Evolutionary conservation across 2,888 invertebrate genomes (phyloP), one percentile per base, ranked within the genome.

Genomic region (Dyspetes luteomarginatus): DNA sequence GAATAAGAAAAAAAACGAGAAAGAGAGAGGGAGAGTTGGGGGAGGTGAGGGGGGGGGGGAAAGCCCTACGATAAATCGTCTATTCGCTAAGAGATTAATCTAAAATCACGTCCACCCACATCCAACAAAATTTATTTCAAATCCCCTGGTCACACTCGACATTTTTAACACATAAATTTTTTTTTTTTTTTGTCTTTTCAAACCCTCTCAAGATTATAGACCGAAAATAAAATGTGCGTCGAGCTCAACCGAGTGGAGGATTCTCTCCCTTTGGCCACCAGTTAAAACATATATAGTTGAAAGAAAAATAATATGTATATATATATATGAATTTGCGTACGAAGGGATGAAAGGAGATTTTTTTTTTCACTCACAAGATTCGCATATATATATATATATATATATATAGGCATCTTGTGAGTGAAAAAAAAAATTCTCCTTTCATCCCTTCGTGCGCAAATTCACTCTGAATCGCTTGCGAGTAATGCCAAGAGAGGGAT

Each of bases 81-180:
- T 67, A 36, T 60, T 58, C 58, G n/a, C 52, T 22, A 52, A 65
- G 58, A 79, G 58, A 79, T 75, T 79, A 52, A 71, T 79, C 79
- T 69, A 65, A 79, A 79, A 79, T 79, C 69, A 64, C 65, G 58
- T 75, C 79, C 69, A 60, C 78, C 60, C 64, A 43, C 41, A 28
- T 71, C 60, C 45, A 28, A 36, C 17, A 19, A 9, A 36, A 48
- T 36, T 41, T 60, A 50, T 60, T 60, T n/a, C 60, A 58, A 60
- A 12, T 30, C 56, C 67, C 2, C 22, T 12, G 4, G n/a, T 30
- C 41, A 50, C 48, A n/a, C 36, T 41, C 22, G 22, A 50, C 24
- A 60, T 72, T 72, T 60, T 72, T 24, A 24, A 24, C 22, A 52
- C 15, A 17, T 48, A 48, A 15, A n/a, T 17, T 48, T 48, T 15